Evolutionary conservation across 37 sponge, comb jelly and placozoan species (phyloP).

Genomic region (Cliona cf. orientalis): DNA sequence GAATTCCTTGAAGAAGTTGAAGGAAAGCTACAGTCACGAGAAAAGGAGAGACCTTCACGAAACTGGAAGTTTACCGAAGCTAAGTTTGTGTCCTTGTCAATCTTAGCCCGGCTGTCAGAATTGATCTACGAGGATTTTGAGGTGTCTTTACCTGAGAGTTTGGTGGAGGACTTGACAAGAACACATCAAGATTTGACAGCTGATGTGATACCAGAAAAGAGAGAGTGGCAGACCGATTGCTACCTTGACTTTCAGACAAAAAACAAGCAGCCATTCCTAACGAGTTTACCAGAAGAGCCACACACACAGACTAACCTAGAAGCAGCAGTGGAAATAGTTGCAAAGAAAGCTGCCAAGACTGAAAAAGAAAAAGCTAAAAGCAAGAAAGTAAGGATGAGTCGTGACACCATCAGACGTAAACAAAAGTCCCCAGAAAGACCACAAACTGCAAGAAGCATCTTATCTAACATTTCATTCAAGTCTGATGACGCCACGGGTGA

Average conservation of each 20-base stretch:
- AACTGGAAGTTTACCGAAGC: conserved; percentile 45
- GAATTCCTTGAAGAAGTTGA: conserved; percentile 36
- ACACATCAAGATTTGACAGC: conserved; percentile 42
- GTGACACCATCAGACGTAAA: conserved; percentile 18
- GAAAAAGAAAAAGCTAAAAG: not conserved
- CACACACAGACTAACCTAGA: not conserved
- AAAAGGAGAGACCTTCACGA: not conserved
- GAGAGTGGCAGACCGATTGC: conserved; percentile 94
- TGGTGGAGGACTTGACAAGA: conserved; percentile 43
- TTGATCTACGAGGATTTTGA: not conserved
- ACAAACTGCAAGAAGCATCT: conserved; percentile 46
- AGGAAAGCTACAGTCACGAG: conserved; percentile 9
- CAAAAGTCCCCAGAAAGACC: conserved; percentile 33
- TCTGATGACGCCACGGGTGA: conserved; percentile 56
- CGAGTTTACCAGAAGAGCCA: conserved; percentile 39
- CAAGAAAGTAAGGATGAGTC: conserved; percentile 46
- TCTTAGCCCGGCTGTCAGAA: conserved; percentile 38
- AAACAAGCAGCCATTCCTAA: conserved; percentile 61
- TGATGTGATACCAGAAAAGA: conserved; percentile 52
- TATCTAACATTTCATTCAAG: conserved; percentile 46
- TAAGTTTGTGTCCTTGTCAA: conserved; percentile 49
- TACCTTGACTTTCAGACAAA: conserved; percentile 58
- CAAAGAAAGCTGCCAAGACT: not conserved
- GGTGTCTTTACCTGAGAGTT: conserved; percentile 16
- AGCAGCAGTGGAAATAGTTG: not conserved